A percentile compares a stretch with the other conserved stretches of the same genome.
phyloP scores from a whole-genome alignment of 2,797 vertebrate genomes.

The Dermochelys coriacea region DNA sequence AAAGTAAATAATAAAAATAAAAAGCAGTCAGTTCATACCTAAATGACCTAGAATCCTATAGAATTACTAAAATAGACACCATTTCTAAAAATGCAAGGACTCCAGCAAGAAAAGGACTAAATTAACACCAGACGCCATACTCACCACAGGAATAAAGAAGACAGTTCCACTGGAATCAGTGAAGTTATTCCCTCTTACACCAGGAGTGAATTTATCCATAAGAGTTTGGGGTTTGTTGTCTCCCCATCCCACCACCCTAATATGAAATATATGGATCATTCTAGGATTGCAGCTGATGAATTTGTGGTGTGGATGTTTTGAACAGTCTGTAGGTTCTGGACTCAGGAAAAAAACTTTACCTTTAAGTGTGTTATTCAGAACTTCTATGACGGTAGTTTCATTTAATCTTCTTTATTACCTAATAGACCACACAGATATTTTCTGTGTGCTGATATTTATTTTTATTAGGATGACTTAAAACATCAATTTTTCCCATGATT shows the following conservation, averaged over 20 bases:
- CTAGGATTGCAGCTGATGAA: neutral
- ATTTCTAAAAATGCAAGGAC: neutral
- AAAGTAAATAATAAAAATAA: neutral
- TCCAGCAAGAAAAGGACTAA: neutral
- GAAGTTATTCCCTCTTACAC: neutral
- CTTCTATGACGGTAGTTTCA: neutral
- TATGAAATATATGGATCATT: neutral
- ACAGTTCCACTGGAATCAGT: neutral
- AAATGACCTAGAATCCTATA: neutral
- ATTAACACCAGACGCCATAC: conserved; percentile 34
- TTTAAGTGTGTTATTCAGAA: conserved; percentile 55
- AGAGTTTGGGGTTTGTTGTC: rapidly evolving
- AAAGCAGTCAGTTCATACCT: neutral
- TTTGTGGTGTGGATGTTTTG: neutral
- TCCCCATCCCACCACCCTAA: neutral
- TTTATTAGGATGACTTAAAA: conserved; percentile 52
- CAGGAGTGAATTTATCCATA: neutral
- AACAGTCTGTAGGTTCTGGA: neutral
- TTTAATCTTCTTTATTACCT: neutral
- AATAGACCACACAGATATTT: conserved; percentile 46
- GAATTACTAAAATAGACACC: neutral
- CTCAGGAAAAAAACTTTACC: conserved; percentile 41
- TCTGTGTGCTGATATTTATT: conserved; percentile 57
- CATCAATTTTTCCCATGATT: conserved; percentile 40
- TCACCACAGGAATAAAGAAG: neutral